Conservation (phyloP, 1,140 invertebrate species). For the Nylanderia fulva region DNA sequence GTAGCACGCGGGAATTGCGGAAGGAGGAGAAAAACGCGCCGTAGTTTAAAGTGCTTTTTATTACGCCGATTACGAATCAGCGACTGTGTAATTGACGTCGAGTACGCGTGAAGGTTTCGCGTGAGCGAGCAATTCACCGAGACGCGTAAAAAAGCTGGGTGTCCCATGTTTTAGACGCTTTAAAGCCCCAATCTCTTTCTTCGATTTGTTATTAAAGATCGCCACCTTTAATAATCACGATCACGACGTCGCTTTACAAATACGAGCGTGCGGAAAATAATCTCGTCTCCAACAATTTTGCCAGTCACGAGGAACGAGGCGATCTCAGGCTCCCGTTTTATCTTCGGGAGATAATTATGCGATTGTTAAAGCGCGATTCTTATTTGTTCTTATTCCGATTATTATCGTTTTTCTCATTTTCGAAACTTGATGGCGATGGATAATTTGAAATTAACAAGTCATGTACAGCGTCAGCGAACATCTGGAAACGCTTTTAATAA, state of each 20-base stretch:
- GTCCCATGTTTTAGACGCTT: conserved; percentile 20
- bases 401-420: neutral
- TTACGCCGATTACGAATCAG: conserved; percentile 42
- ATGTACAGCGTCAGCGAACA: neutral
- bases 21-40: conserved; percentile 28
- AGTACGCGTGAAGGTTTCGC: conserved; percentile 1
- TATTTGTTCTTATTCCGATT: neutral
- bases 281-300: neutral
- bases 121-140: neutral
- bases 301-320: conserved; percentile 21
- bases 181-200: conserved; percentile 10
- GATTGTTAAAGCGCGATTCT: neutral
- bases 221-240: conserved; percentile 37
- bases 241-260: conserved; percentile 1
- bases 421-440: neutral
- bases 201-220: neutral
- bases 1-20: conserved; percentile 39
- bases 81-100: conserved; percentile 37
- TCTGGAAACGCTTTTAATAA: neutral
- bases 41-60: conserved; percentile 62
- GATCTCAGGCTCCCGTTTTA: conserved; percentile 4
- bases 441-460: conserved; percentile 12
- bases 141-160: neutral
- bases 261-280: conserved; percentile 16
- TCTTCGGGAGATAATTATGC: conserved; percentile 26